Evolutionary conservation across 2,797 vertebrate genomes (phyloP), one percentile per base, ranked within the genome.

Genomic region (Sphenopsis melanotis): DNA sequence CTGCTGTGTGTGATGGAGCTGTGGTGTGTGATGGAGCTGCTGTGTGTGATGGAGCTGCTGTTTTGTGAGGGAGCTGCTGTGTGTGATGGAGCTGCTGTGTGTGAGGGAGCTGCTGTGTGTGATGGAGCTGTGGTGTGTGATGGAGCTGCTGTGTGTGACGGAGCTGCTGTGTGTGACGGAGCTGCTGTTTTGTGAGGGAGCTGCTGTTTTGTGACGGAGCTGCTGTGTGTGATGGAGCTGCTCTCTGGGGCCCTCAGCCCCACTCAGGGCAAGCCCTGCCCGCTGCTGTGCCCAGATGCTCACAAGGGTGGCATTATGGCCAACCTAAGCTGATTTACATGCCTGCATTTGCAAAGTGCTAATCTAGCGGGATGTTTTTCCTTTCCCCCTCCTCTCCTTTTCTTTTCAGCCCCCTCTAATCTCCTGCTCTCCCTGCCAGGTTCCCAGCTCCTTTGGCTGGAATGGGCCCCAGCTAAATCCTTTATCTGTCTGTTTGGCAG

Each of bases 401-500:
- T 72, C 93, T 90, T 96, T 93, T 94, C 79, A 93, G 63, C 36
- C 57, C 37, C 66, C 90, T 95, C 84, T 95, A 94, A 95, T 95
- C 95, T 95, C 55, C 82, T 78, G 61, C 6, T 9, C 46, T 89
- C 65, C 57, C 63, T 96, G 95, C 96, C 94, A 96, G 94, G 92
- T 95, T 97, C 95, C 96, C 94, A 96, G 92, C 91, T 96, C 82
- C 69, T 87, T 65, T 90, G 91, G 84, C 92, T 96, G 94, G 87
- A 93, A 78, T 12, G 37, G 69, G 61, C 93, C 69, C 84, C 91
- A 69, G 87, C 70, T 63, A 72, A 95, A 93, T 84, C 94, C 91
- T 96, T 97, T 95, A 97, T 96, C 94, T 97, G 95, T 96, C 96
- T 97, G 66, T 94, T 94, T 97, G 95, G 95, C 95, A 97, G 76